phyloP scores from a whole-genome alignment of 2,113 vertebrate species.

The Erinaceus europaeus region DNA sequence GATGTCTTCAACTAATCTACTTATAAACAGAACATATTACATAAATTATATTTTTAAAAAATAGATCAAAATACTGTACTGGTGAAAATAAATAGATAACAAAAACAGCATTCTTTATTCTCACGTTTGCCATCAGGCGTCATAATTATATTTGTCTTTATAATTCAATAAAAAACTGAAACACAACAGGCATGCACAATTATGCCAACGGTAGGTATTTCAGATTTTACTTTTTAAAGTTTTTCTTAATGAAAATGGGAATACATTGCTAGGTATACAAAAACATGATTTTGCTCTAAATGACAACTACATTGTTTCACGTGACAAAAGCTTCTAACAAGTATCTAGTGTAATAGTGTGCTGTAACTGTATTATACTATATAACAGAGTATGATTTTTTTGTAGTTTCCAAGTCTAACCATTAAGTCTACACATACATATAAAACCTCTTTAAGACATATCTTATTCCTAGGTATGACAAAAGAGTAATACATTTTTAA shows the following conservation, averaged over 20 bases:
- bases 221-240: neutral
- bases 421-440: neutral
- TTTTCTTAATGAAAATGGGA: neutral
- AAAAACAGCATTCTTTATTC: conserved; percentile 36
- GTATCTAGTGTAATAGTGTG: neutral
- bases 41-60: conserved; percentile 68
- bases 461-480: neutral
- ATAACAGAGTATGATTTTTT: neutral
- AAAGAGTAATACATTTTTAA: conserved; percentile 43
- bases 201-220: neutral
- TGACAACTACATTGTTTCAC: neutral
- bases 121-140: neutral
- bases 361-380: neutral
- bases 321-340: neutral
- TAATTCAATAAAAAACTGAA: neutral
- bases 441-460: neutral
- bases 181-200: neutral
- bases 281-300: neutral
- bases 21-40: conserved; percentile 16
- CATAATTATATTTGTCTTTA: neutral
- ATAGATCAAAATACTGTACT: conserved; percentile 46
- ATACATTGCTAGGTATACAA: neutral
- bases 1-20: conserved; percentile 11
- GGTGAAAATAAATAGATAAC: conserved; percentile 74
- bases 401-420: neutral